A percentile compares a stretch with the other conserved stretches of the same genome.
Evolutionary conservation across 2,113 vertebrate genomes (phyloP).

Genomic region (Eudyptes chrysolophus): DNA sequence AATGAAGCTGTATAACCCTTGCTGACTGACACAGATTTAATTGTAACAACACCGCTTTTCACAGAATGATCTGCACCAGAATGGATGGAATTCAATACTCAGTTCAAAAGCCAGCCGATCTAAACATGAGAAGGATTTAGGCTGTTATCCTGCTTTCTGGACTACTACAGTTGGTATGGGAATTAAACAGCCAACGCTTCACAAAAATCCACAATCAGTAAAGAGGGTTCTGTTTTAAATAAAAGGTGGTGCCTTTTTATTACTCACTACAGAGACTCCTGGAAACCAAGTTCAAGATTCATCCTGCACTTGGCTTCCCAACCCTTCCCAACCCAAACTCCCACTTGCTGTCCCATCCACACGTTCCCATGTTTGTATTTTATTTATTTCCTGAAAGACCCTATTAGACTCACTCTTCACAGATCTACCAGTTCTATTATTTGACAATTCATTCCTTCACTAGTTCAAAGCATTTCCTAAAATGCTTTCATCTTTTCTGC

Average conservation of each 20-base stretch:
- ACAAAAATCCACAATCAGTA: neutral
- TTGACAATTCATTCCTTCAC: neutral
- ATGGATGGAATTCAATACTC: neutral
- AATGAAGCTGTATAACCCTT: neutral
- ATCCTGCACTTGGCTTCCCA: neutral
- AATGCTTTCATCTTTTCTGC: neutral
- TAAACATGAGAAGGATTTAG: neutral
- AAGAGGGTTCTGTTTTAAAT: neutral
- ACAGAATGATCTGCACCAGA: neutral
- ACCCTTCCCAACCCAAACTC: neutral
- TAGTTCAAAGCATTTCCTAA: neutral
- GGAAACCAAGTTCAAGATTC: neutral
- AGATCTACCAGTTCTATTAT: neutral
- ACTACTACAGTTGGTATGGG: neutral
- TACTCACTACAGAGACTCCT: neutral
- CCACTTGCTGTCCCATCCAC: neutral
- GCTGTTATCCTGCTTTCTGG: neutral
- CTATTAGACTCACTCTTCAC: neutral
- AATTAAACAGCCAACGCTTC: neutral
- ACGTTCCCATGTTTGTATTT: neutral
- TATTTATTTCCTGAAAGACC: neutral
- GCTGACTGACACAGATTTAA: neutral
- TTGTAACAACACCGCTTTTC: neutral
- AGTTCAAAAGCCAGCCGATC: neutral
- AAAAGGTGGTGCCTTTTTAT: neutral